Conservation (phyloP, 2,797 vertebrate species). For the Rhinatrema bivittatum region DNA sequence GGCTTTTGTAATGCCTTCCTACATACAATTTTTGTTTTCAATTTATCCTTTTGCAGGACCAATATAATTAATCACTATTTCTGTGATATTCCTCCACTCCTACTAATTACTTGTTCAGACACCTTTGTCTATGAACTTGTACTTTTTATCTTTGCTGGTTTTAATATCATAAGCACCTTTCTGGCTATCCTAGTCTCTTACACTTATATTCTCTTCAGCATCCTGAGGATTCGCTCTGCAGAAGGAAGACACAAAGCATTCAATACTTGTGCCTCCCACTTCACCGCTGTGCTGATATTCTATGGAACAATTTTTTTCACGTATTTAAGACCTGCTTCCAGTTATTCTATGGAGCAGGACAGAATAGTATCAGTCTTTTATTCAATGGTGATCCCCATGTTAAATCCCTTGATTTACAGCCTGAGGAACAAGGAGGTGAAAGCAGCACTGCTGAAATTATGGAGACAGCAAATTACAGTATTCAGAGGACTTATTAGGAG, state of each 20-base stretch:
- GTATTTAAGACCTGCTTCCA: conserved; percentile 11
- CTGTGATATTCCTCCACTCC: conserved; percentile 6
- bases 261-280: conserved; percentile 15
- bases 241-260: conserved; percentile 7
- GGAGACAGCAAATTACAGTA: too few relatives aligned
- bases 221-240: conserved; percentile 6
- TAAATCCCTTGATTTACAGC: conserved; percentile 17
- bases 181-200: conserved; percentile 6
- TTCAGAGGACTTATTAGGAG: too few relatives aligned
- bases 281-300: conserved; percentile 7
- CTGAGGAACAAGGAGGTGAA: conserved; percentile 18
- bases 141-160: conserved; percentile 5
- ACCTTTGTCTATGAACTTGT: conserved; percentile 6
- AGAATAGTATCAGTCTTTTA: conserved; percentile 16
- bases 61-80: conserved; percentile 16
- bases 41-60: conserved; percentile 6
- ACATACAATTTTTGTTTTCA: conserved; percentile 9
- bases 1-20: conserved; percentile 7
- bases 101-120: conserved; percentile 11
- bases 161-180: conserved; percentile 10
- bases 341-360: conserved; percentile 5
- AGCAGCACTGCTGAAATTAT: not conserved
- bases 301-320: conserved; percentile 16
- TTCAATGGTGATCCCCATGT: conserved; percentile 8
- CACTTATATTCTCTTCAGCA: conserved; percentile 8